Conservation (phyloP, 1,140 invertebrate species). For the Adelges cooleyi region DNA sequence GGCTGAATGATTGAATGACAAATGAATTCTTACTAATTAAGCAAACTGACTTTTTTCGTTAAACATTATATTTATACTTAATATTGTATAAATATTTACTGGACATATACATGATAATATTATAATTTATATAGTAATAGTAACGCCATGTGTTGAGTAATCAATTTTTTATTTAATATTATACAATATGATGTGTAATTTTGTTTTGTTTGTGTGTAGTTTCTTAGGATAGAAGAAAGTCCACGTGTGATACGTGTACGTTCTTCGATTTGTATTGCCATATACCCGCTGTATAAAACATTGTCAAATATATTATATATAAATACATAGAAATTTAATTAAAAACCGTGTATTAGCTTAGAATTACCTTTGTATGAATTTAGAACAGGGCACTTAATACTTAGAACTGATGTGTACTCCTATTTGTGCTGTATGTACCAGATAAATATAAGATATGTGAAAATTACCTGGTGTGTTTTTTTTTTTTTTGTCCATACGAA, state of each 20-base stretch:
- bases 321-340: background rate
- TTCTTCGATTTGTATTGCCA: conserved; percentile 8
- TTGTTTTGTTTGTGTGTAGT: conserved; percentile 8
- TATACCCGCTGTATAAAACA: conserved; percentile 20
- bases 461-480: background rate
- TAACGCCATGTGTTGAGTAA: background rate
- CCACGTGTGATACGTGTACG: background rate
- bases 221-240: conserved; percentile 6
- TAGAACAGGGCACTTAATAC: conserved; percentile 27
- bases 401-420: conserved; percentile 28
- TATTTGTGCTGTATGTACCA: conserved; percentile 28
- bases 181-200: background rate
- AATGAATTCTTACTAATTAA: background rate
- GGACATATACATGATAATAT: background rate
- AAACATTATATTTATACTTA: no score
- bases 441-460: conserved; percentile 28
- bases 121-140: no score
- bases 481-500: background rate
- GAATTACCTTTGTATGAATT: conserved; percentile 26
- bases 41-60: background rate
- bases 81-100: conserved; percentile 6
- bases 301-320: background rate
- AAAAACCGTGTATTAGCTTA: conserved; percentile 26
- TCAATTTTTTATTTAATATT: conserved; percentile 14
- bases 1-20: conserved; percentile 14